Conservation (phyloP, 2,113 vertebrate species). For the human region GRCh38 chr5:68291001-68291500, state of each 20-base stretch:
- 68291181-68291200: conserved; percentile 44
- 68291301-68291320: conserved; percentile 34
- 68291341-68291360: background rate
- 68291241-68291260: conserved; percentile 66
- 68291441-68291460: conserved; percentile 58
- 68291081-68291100: conserved; percentile 74
- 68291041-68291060: conserved; percentile 68
- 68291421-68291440: conserved; percentile 36
- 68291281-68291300: background rate
- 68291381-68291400: conserved; percentile 40
- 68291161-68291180: conserved; percentile 64
- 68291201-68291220: conserved; percentile 68
- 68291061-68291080: conserved; percentile 73
- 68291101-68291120: conserved; percentile 54
- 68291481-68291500: conserved; percentile 50
- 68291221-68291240: conserved; percentile 54
- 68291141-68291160: conserved; percentile 32
- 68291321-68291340: conserved; percentile 4
- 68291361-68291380: conserved; percentile 5
- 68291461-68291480: conserved; percentile 63
- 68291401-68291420: conserved; percentile 11
- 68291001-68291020: conserved; percentile 61
- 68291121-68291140: conserved; percentile 38
- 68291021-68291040: conserved; percentile 73
- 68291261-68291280: conserved; percentile 65